Evolutionary conservation across 2,113 vertebrate genomes (phyloP).

Genomic region (Eleginops maclovinus): DNA sequence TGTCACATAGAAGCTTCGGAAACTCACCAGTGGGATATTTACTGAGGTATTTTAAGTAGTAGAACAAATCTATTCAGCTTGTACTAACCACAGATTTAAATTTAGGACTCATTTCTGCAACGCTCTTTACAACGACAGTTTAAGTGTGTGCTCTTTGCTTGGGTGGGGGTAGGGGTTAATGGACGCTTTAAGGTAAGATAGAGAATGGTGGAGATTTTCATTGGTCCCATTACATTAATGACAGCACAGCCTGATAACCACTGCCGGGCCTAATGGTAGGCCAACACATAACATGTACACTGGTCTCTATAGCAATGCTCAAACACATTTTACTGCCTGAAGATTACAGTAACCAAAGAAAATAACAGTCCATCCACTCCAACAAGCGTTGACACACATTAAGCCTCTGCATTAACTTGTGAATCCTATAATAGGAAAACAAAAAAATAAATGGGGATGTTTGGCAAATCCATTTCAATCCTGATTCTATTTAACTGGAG

Average conservation of each 20-base stretch:
- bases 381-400: background rate
- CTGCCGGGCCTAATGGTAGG: background rate
- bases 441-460: background rate
- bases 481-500: slow-evolving; percentile 7
- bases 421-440: background rate
- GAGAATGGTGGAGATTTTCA: background rate
- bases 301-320: background rate
- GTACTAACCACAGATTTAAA: too few relatives aligned
- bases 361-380: background rate
- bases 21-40: too few relatives aligned
- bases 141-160: background rate
- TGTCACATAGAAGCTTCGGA: too few relatives aligned
- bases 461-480: background rate
- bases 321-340: too few relatives aligned
- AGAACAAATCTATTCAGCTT: too few relatives aligned
- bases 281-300: background rate
- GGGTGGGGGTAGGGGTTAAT: background rate
- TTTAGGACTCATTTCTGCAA: too few relatives aligned
- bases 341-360: background rate
- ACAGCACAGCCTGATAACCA: background rate
- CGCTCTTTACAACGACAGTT: too few relatives aligned
- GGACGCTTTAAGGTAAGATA: background rate
- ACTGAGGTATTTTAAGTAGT: too few relatives aligned
- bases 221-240: background rate
- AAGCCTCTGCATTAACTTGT: background rate